A percentile compares a stretch with the other conserved stretches of the same genome.
These are phyloP conservation scores for Oxyscelio sp. DNA, from an alignment of 2,888 invertebrate species.

Conservation along the genomic window DNA sequence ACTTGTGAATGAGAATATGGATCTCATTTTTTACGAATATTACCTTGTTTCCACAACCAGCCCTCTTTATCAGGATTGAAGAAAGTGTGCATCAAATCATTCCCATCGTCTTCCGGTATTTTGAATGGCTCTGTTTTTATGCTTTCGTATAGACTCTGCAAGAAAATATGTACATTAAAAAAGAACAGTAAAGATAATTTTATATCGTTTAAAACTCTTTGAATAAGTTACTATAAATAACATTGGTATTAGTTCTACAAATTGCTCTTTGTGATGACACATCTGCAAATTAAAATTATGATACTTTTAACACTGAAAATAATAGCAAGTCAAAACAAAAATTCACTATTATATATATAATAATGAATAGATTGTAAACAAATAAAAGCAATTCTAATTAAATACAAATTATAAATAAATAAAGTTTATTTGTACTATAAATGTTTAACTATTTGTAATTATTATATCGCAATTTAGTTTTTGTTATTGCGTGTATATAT, in stretches of 20 bases:
- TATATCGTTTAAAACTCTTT: constrained; percentile 10
- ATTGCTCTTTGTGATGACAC: constrained; percentile 30
- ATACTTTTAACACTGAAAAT: too few species aligned
- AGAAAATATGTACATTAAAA: constrained; percentile 29
- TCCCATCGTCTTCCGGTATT: constrained; percentile 99
- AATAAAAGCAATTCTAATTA: too few species aligned
- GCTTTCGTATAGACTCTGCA: constrained; percentile 97
- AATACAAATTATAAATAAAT: too few species aligned
- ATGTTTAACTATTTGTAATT: too few species aligned
- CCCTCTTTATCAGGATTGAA: constrained; percentile 99
- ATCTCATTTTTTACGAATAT: constrained; percentile 36
- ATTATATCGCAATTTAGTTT: too few species aligned
- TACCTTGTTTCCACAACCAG: constrained; percentile 99
- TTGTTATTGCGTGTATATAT: too few species aligned
- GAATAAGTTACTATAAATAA: constrained; percentile 27
- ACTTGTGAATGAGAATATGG: constrained; percentile 8
- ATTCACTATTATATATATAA: too few species aligned
- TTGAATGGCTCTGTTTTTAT: constrained; percentile 99
- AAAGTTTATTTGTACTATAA: too few species aligned
- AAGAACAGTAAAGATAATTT: background rate
- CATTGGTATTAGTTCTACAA: constrained; percentile 39
- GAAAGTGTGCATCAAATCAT: constrained; percentile 99
- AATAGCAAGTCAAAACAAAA: too few species aligned
- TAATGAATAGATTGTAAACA: too few species aligned
- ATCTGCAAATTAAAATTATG: too few species aligned